Base-by-base conservation (phyloP, 2,888 invertebrate genomes). In the Odontomyia ornata region DNA sequence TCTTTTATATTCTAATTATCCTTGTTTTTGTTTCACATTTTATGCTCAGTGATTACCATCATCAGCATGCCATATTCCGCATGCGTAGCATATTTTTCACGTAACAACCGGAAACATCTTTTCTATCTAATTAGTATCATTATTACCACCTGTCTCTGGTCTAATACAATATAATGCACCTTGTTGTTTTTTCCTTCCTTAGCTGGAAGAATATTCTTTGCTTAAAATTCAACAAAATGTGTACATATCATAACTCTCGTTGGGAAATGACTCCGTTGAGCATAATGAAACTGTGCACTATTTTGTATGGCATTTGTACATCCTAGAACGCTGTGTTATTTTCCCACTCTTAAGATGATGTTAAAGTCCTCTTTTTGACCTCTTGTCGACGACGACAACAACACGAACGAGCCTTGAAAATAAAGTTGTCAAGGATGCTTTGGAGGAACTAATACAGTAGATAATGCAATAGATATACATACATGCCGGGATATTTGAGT, bases 121-220 rank as follows among this genome's bases (percentile, higher is more conserved):
- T 36, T 36, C 52, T 52, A 27, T 47, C 30, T 73, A 73, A 73
- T 73, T 73, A 73, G 60, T 43, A 30, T 73, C 73, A 57, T 73
- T 73, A 73, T 73, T 60, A 60, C 73, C 73, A 73, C 73, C 73
- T 73, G 73, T 57, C 73, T 21, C 23, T 4, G 21, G 60, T 60
- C 18, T 43, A 36, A n/a, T n/a, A n/a, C 23, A 43, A 67, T 43
- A 67, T 67, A 67, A 47, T 69, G 69, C 47, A 46, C 69, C 36
- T 23, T 47, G n/a, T 65, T 65, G 1, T 43, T 25, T 69, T 23
- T 30, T 52, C n/a, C n/a, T 60, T 60, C 2, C 60, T 11, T 21
- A 23, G 60, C n/a, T n/a, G n/a, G 18, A 11, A 52, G n/a, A 15
- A 18, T 11, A 52, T 15, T 15, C 52, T 15, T 15, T 18, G 30